Conservation (phyloP, 2,797 vertebrate genomes). For the Leptatherina wallacei region DNA sequence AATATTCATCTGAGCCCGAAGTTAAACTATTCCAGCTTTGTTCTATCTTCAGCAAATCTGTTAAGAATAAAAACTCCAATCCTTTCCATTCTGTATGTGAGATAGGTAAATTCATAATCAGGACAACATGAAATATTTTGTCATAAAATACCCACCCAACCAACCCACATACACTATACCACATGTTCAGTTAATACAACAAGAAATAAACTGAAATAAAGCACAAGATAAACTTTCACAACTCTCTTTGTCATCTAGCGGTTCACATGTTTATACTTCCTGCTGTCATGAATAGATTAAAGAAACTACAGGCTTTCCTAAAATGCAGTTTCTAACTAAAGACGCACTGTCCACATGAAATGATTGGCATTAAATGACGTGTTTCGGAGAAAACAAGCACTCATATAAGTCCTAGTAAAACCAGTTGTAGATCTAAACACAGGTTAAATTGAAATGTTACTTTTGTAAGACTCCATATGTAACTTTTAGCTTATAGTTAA, state of each 20-base stretch:
- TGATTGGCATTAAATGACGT: not conserved
- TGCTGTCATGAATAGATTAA: not conserved
- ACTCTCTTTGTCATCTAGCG: too few species aligned
- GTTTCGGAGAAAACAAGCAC: rapidly evolving
- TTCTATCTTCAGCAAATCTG: not conserved
- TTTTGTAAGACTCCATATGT: conserved; percentile 65
- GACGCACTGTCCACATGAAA: not conserved
- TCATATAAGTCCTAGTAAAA: conserved; percentile 57
- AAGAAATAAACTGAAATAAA: not conserved
- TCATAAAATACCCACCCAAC: not conserved
- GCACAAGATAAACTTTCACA: not conserved
- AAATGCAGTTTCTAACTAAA: conserved; percentile 42
- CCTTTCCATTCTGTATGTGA: not conserved
- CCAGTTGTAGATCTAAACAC: conserved; percentile 68
- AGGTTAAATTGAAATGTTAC: not conserved
- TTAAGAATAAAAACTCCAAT: not conserved
- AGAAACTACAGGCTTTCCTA: not conserved
- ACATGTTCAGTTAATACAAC: not conserved
- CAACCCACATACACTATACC: not conserved
- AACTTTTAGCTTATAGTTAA: not conserved
- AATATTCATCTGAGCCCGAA: not conserved
- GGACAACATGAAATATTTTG: not conserved
- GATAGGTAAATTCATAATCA: not conserved
- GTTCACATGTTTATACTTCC: not conserved
- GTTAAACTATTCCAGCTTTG: not conserved